phyloP scores from a whole-genome alignment of 2,797 vertebrate species.

The Gephyroberyx darwinii region DNA sequence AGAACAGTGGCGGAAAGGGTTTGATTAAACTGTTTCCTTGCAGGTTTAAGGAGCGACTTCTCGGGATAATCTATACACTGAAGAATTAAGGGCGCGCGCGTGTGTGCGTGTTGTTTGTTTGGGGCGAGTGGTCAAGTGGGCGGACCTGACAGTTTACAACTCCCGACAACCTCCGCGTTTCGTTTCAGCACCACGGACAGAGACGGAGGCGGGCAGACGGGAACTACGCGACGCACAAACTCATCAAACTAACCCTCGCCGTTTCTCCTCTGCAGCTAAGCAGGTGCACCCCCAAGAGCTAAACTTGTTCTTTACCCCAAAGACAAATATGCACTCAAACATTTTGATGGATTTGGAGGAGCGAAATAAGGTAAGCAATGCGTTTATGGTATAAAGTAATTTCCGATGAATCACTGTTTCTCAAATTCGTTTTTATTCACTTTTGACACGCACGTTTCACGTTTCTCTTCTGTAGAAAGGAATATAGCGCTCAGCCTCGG shows the following conservation, averaged over 20 bases:
- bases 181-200: conserved; percentile 68
- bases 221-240: too few relatives aligned
- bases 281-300: too few relatives aligned
- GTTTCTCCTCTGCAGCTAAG: too few relatives aligned
- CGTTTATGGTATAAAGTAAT: too few relatives aligned
- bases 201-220: not conserved
- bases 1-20: not conserved
- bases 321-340: too few relatives aligned
- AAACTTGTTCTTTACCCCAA: too few relatives aligned
- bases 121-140: conserved; percentile 28
- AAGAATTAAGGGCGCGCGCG: conserved; percentile 27
- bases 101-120: too few relatives aligned
- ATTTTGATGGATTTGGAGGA: not conserved
- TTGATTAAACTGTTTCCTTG: conserved; percentile 3
- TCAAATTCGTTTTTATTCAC: too few relatives aligned
- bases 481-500: not conserved
- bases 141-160: conserved; percentile 7
- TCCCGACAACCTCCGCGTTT: not conserved
- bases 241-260: not conserved
- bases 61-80: conserved; percentile 32
- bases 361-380: not conserved
- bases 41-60: conserved; percentile 20
- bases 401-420: too few relatives aligned
- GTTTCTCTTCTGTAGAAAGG: not conserved
- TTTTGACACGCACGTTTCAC: too few relatives aligned